These are phyloP conservation scores for Poeciliopsis turrubarensis DNA, from an alignment of 2,113 vertebrate species.

Conservation along the genomic window DNA sequence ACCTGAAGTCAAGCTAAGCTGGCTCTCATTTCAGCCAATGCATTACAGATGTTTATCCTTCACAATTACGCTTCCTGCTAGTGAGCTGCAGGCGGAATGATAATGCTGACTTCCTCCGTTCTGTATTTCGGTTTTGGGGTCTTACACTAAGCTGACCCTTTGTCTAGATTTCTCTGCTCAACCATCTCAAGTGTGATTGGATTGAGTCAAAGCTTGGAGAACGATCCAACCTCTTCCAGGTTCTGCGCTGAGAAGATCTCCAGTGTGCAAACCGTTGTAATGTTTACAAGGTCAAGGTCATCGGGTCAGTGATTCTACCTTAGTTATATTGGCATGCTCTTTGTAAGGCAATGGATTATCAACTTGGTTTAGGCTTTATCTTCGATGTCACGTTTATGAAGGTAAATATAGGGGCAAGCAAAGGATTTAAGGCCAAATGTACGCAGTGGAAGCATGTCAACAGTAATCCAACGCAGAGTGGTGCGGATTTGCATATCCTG, in stretches of 20 bases:
- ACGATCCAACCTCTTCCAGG: slow-evolving; percentile 59
- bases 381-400: slow-evolving; percentile 79
- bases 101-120: slow-evolving; percentile 52
- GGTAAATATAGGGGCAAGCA: slow-evolving; percentile 66
- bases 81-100: slow-evolving; percentile 37
- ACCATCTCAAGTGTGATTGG: slow-evolving; percentile 62
- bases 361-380: slow-evolving; percentile 73
- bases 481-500: slow-evolving; percentile 77
- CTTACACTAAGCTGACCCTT: slow-evolving; percentile 58
- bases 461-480: slow-evolving; percentile 72
- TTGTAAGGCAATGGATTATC: slow-evolving; percentile 76
- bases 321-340: slow-evolving; percentile 76
- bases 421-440: slow-evolving; percentile 70
- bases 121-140: slow-evolving; percentile 57
- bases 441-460: slow-evolving; percentile 74
- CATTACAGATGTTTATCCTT: slow-evolving; percentile 80
- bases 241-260: slow-evolving; percentile 62
- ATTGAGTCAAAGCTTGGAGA: slow-evolving; percentile 61
- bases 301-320: slow-evolving; percentile 74
- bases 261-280: slow-evolving; percentile 67
- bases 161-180: slow-evolving; percentile 58
- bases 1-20: slow-evolving; percentile 71
- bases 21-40: slow-evolving; percentile 63
- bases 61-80: slow-evolving; percentile 47
- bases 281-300: slow-evolving; percentile 82